A percentile compares a stretch with the other conserved stretches of the same genome.
Conservation (phyloP, 2,888 invertebrate genomes). For the Troides aeacus region DNA sequence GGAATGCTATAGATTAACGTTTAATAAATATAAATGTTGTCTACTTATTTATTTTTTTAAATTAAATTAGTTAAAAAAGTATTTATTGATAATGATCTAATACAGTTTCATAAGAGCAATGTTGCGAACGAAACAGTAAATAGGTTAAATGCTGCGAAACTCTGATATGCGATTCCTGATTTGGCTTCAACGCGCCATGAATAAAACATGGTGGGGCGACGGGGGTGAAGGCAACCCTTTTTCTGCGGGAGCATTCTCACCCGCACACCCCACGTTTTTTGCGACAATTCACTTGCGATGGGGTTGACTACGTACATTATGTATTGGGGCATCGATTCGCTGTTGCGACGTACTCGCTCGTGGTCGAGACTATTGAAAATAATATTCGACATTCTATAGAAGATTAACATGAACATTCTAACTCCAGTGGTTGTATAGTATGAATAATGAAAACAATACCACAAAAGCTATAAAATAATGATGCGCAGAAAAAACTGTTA, state of each 20-base stretch:
- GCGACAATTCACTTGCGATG: conserved; percentile 52
- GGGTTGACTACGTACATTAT: conserved; percentile 43
- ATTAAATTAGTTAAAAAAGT: background rate
- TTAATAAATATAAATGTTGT: too few species aligned
- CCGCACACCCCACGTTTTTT: conserved; percentile 60
- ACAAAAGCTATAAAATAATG: background rate
- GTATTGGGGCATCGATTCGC: conserved; percentile 42
- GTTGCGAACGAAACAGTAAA: conserved; percentile 33
- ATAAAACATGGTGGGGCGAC: conserved; percentile 69
- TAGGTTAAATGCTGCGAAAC: conserved; percentile 57
- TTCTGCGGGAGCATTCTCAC: conserved; percentile 58
- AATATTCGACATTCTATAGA: background rate
- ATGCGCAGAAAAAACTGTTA: background rate
- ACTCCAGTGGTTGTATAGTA: too few species aligned
- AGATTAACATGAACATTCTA: too few species aligned
- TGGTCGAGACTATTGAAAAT: conserved; percentile 4
- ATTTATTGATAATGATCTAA: background rate
- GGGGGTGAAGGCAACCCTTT: conserved; percentile 61
- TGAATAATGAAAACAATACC: too few species aligned
- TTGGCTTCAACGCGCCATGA: conserved; percentile 63
- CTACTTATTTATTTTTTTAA: too few species aligned
- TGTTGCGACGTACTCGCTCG: conserved; percentile 31
- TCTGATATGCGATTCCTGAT: conserved; percentile 53
- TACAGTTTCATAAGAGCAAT: conserved; percentile 20
- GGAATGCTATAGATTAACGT: too few species aligned